A percentile compares a stretch with the other conserved stretches of the same genome.
Evolutionary conservation across 2,888 invertebrate species (phyloP).

Genomic region (Drosophila borborema): DNA sequence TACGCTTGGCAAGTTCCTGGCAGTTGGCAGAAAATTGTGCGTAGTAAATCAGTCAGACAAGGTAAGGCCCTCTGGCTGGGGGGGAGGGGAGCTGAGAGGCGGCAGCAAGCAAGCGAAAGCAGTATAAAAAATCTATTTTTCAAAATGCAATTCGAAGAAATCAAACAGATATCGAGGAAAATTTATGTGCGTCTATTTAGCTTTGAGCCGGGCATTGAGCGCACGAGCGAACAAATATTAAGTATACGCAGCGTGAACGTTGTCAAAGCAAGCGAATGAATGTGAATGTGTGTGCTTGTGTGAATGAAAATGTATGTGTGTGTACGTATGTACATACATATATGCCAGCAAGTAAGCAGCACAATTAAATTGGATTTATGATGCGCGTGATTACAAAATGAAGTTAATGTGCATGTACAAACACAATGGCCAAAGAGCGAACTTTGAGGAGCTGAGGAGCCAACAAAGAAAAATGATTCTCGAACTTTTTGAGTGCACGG

Average conservation of each 20-base stretch:
- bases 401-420: conserved; percentile 74
- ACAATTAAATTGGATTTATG: conserved; percentile 81
- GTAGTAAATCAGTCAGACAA: conserved; percentile 62
- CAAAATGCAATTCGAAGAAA: conserved; percentile 68
- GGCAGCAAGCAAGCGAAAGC: conserved; percentile 36
- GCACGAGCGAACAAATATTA: conserved; percentile 68
- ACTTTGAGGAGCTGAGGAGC: conserved; percentile 3
- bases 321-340: conserved; percentile 2
- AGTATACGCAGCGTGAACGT: conserved; percentile 62
- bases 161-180: conserved; percentile 62
- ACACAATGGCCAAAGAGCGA: conserved; percentile 46
- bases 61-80: neutral
- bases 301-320: conserved; percentile 27
- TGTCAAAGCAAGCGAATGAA: conserved; percentile 30
- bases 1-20: conserved; percentile 28
- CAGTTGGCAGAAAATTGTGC: conserved; percentile 55
- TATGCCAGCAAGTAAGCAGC: conserved; percentile 39
- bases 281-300: conserved; percentile 26
- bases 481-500: conserved; percentile 59
- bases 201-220: conserved; percentile 57
- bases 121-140: conserved; percentile 67
- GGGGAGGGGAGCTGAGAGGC: neutral
- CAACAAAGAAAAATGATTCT: conserved; percentile 64
- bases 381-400: conserved; percentile 78
- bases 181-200: conserved; percentile 76